Evolutionary conservation across 2,797 vertebrate genomes (phyloP), one percentile per base, ranked within the genome.

Genomic region (Pseudochaenichthys georgianus): DNA sequence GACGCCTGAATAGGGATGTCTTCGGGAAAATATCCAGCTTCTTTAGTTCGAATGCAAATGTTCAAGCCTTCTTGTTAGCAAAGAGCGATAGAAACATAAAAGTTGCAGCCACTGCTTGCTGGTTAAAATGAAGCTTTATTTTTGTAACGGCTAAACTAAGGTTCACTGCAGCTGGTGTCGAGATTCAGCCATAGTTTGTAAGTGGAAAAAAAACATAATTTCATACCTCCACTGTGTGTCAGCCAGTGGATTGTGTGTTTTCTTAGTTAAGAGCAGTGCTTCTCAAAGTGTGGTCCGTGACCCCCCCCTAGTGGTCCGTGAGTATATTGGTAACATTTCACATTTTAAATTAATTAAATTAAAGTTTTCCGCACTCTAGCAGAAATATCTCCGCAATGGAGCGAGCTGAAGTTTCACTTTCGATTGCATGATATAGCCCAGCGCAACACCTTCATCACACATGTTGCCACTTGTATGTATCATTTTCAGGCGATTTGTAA

Each of bases 161-260:
- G 48, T 38, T 19, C 53, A 60, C 23, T 41, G 38, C 61, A 57
- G 61, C 52, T 58, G 28, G 17, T 47, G 53, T 21, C 28, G 34
- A n/a, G 16, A 12, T 38, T 47, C 28, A 68, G 53, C 42, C 28
- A 47, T 11, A 67, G 12, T 34, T 63, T 63, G 23, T 19, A 11
- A 62, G 45, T 13, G 45, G 12, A 34, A 63, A 34, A 38, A 31
- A 38, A 38, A 38, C 34, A 38, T 41, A 3, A 8, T 58, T 67
- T 21, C 43, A 21, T 21, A 47, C 19, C n/a, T 11, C 13, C 9
- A 3, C 9, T 15, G 42, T 34, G 13, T 19, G 11, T 31, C 55
- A 45, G 21, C 51, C 51, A 23, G 51, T 1, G 34, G 34, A 38
- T 38, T 38, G 34, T 38, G 34, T 38, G 34, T 38, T 38, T 38